Evolutionary conservation across 2,888 invertebrate genomes (phyloP).

Genomic region (Megalurothrips usitatus): DNA sequence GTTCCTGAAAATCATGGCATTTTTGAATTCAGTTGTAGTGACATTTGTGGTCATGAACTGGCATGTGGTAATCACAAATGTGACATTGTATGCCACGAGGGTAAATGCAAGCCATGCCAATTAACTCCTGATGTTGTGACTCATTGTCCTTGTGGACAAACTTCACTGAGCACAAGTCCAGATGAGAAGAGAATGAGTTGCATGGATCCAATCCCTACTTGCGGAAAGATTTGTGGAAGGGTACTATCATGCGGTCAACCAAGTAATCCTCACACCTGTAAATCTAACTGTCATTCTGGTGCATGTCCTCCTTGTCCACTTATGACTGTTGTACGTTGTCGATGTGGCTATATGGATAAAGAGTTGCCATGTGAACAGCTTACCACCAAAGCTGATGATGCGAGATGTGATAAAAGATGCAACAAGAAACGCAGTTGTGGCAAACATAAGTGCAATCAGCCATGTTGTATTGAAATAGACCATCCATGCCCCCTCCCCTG

Average conservation of each 20-base stretch:
- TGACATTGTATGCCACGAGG: constrained; percentile 62
- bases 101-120: constrained; percentile 55
- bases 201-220: constrained; percentile 75
- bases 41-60: constrained; percentile 57
- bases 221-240: constrained; percentile 58
- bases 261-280: constrained; percentile 63
- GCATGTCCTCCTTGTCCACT: constrained; percentile 73
- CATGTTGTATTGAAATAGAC: constrained; percentile 81
- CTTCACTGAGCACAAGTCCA: constrained; percentile 47
- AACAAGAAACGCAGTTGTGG: constrained; percentile 81
- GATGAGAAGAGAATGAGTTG: constrained; percentile 60
- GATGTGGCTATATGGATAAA: constrained; percentile 80
- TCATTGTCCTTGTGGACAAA: constrained; percentile 74
- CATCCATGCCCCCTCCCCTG: constrained; percentile 83
- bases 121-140: constrained; percentile 58
- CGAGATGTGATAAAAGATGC: constrained; percentile 84
- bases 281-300: constrained; percentile 62
- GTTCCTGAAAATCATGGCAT: constrained; percentile 48
- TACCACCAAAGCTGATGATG: constrained; percentile 64
- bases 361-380: constrained; percentile 72
- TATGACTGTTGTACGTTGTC: constrained; percentile 70
- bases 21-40: constrained; percentile 57
- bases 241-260: constrained; percentile 47
- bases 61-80: constrained; percentile 69
- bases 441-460: constrained; percentile 83